Evolutionary conservation across 2,113 vertebrate genomes (phyloP).

Genomic region (Pterocles gutturalis): DNA sequence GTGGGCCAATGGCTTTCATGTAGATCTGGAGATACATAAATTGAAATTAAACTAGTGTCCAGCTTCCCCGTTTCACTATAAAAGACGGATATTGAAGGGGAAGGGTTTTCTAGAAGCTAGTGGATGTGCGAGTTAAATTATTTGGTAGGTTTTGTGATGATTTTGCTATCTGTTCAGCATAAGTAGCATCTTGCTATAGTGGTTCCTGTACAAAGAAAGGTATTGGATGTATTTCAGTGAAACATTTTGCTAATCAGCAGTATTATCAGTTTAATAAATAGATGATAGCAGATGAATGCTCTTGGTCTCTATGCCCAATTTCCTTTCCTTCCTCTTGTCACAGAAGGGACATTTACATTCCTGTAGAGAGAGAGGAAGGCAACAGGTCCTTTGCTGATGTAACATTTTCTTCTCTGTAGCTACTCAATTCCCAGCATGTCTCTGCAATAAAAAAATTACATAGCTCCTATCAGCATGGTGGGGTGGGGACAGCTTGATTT

Average conservation of each 20-base stretch:
- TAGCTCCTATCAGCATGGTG: background rate
- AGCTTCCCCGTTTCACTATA: background rate
- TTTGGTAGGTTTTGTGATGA: background rate
- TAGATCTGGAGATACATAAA: background rate
- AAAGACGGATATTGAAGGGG: background rate
- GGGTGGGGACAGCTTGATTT: background rate
- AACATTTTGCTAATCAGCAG: background rate
- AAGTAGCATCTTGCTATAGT: background rate
- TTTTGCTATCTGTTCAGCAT: background rate
- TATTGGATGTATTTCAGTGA: background rate
- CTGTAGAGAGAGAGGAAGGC: background rate
- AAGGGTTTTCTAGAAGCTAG: background rate
- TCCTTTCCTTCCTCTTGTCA: background rate
- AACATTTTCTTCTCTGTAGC: conserved; percentile 3
- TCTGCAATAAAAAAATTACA: background rate
- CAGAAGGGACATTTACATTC: background rate
- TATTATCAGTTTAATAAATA: background rate
- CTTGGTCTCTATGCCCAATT: background rate
- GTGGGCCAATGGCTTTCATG: background rate
- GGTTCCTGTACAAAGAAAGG: background rate
- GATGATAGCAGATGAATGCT: background rate
- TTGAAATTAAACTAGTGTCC: background rate
- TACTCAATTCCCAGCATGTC: background rate
- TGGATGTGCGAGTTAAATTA: background rate
- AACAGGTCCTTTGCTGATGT: background rate